Base-by-base conservation (phyloP, 1,140 invertebrate species). In the Megalonaias nervosa region DNA sequence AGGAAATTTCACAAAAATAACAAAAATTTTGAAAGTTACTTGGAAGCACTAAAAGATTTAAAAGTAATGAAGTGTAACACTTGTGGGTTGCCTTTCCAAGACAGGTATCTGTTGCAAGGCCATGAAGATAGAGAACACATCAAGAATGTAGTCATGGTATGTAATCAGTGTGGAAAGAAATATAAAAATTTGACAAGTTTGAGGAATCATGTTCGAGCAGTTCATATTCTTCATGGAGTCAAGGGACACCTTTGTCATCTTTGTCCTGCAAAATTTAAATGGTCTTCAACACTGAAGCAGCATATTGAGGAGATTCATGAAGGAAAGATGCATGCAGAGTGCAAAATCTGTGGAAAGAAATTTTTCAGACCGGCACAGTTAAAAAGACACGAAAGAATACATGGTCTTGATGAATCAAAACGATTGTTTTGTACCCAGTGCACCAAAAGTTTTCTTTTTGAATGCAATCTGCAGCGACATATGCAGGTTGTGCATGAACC, bases 221-320 rank as follows among this genome's bases (percentile, higher is more conserved):
- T 86, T 38, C 86, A 87, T 71, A 61, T 69, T 26, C 77, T 75
- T 0, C 62, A 76, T 62, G 79, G 81, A 11, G 78, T 71, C 31
- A 69, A 85, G 55, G 58, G 58, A 58, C 68, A 80, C 70, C 70
- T 82, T 1, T 87, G 84, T 68, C 80, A 82, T 71, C 73, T 83
- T 1, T 87, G 85, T 72, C 74, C 80, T 31, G 80, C 83, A 38
- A 80, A 77, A 65, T 87, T 86, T 73, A 84, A 84, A 62, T 82
- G 81, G 65, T 67, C 70, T 16, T 71, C 71, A 1, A 84, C 82
- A 19, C 64, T 87, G 14, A 84, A 83, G 70, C 82, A 84, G 57
- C 86, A 87, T 66, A 81, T 86, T 56, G 77, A 85, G 56, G 82
- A 85, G 73, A 84, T 85, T 58, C 86, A 87, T 71, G 79, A 81